Conservation (phyloP, 2,797 vertebrate species). For the Furcifer pardalis region DNA sequence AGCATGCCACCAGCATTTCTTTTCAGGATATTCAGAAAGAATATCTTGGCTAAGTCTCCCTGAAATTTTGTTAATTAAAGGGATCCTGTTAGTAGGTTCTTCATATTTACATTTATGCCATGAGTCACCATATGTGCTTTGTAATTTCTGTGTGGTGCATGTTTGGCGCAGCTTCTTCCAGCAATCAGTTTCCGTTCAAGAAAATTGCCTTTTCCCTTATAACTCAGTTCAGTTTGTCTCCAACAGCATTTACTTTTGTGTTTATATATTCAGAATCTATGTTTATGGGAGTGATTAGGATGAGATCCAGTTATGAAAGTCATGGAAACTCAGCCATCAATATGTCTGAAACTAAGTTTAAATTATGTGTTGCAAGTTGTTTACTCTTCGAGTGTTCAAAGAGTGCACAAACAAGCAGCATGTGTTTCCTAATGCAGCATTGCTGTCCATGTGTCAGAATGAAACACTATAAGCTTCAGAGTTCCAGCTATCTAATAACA, state of each 20-base stretch:
- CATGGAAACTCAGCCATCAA: slow-evolving; percentile 20
- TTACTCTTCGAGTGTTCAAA: not conserved
- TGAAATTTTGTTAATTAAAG: not conserved
- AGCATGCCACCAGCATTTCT: not conserved
- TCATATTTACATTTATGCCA: slow-evolving; percentile 15
- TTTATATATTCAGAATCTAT: slow-evolving; percentile 3
- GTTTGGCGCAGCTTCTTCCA: not conserved
- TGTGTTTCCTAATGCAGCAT: not conserved
- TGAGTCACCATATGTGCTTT: not conserved
- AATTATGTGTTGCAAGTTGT: not conserved
- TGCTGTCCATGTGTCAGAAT: not conserved
- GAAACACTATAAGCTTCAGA: not conserved
- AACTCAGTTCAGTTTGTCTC: not conserved
- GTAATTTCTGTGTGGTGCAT: not conserved
- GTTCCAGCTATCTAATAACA: not conserved
- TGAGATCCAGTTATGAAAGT: not conserved
- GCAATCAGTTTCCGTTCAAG: not conserved
- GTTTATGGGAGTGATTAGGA: not conserved
- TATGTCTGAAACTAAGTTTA: not conserved
- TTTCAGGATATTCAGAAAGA: not conserved
- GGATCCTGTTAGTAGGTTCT: not conserved
- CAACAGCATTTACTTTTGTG: not conserved
- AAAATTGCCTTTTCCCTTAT: not conserved
- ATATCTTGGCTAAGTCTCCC: not conserved
- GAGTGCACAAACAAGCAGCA: not conserved